A percentile compares a stretch with the other conserved stretches of the same genome.
phyloP scores from a whole-genome alignment of 2,797 vertebrate species.

The Echiichthys vipera region DNA sequence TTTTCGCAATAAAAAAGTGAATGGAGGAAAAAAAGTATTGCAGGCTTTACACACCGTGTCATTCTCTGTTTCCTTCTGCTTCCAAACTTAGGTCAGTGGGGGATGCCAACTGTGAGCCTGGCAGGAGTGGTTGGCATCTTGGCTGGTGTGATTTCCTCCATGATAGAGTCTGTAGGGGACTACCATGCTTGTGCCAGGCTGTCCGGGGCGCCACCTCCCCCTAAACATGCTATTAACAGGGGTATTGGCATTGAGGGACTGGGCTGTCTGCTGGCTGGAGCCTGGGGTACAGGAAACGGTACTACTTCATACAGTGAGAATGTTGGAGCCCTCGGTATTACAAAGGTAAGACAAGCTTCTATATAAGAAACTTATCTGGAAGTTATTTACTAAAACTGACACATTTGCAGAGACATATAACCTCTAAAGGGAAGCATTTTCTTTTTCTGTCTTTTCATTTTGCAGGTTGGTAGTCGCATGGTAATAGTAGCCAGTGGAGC shows the following conservation, averaged over 20 bases:
- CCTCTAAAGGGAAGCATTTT: background rate
- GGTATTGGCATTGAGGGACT: slow-evolving; percentile 96
- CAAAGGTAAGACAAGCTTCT: slow-evolving; percentile 85
- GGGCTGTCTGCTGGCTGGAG: slow-evolving; percentile 94
- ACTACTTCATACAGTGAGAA: slow-evolving; percentile 98
- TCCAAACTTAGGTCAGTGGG: slow-evolving; percentile 92
- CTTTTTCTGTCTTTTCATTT: slow-evolving; percentile 23
- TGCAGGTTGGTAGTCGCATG: slow-evolving; percentile 93
- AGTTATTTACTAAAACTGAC: background rate
- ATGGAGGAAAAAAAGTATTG: background rate
- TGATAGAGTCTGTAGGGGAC: slow-evolving; percentile 97
- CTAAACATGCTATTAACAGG: slow-evolving; percentile 92
- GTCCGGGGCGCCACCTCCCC: slow-evolving; percentile 92
- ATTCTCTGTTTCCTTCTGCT: slow-evolving; percentile 7
- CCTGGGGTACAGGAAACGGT: slow-evolving; percentile 96
- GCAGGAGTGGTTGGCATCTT: slow-evolving; percentile 95
- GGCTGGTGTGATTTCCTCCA: slow-evolving; percentile 94
- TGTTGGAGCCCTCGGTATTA: slow-evolving; percentile 93
- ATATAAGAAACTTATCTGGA: background rate
- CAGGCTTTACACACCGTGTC: background rate
- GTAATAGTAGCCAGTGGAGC: slow-evolving; percentile 91
- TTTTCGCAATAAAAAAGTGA: background rate
- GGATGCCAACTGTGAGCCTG: slow-evolving; percentile 91
- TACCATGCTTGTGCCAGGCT: slow-evolving; percentile 96
- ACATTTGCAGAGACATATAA: background rate